Evolutionary conservation across 2,888 invertebrate genomes (phyloP), one percentile per base, ranked within the genome.

Genomic region (Hedychridium roseum): DNA sequence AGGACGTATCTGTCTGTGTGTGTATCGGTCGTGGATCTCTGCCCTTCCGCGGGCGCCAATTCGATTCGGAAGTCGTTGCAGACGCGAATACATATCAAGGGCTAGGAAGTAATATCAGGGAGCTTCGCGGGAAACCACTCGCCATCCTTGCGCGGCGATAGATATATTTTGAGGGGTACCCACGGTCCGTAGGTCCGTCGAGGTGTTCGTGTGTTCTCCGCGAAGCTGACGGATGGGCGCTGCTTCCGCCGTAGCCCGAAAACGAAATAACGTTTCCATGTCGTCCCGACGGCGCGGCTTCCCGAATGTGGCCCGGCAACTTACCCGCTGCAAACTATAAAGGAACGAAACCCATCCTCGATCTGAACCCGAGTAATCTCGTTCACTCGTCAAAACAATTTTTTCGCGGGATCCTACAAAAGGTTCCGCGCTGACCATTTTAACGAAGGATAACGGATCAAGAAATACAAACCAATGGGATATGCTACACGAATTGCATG

Each of bases 321-420:
- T 54, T 26, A 41, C 21, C 26, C 27, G 15, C 20, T 6, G 20
- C 18, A 16, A 36, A 15, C 34, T 9, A 14, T 18, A 23, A 12
- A 26, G 36, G 6, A 16, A 23, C 44, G 38, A 27, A 27, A 30
- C 32, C 21, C 23, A 32, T 52, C 12, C 46, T 23, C 27, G 15
- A 5, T 44, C 42, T 52, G 43, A 54, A 47, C 32, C 42, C 43
- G 57, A 55, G 49, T 26, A 35, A 15, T 15, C 50, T 41, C 52
- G 64, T 56, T 64, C 64, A n/a, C 61, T 64, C 54, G 64, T 56
- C 54, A 61, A 64, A 57, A 55, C 51, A 52, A 46, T 16, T n/a
- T 31, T 31, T 48, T 31, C 50, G 27, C 54, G 61, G 63, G 64
- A 63, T 63, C 63, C 64, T 60, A 64, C 28, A 43, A 48, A 57